phyloP scores from a whole-genome alignment of 2,797 vertebrate species.

The Synanceia verrucosa region DNA sequence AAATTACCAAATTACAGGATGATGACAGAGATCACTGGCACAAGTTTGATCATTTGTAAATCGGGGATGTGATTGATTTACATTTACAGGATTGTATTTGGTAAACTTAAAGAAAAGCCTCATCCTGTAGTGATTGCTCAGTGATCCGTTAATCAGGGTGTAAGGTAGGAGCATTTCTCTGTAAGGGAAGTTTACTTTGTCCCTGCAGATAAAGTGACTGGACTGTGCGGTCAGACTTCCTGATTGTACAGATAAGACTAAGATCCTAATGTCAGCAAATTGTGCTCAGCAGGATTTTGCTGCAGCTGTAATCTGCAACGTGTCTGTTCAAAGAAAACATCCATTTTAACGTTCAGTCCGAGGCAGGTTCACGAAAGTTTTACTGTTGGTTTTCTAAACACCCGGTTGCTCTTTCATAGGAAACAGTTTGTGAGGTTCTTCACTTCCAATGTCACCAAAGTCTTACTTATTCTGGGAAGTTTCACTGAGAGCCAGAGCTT shows the following conservation, averaged over 20 bases:
- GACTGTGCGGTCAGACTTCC: background rate
- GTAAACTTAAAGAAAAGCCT: background rate
- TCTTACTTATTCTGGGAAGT: background rate
- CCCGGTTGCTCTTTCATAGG: background rate
- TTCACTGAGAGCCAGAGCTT: background rate
- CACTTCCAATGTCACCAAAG: background rate
- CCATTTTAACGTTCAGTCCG: background rate
- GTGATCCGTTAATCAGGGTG: background rate
- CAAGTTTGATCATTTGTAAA: background rate
- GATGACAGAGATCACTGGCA: slow-evolving; percentile 49
- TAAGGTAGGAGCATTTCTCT: background rate
- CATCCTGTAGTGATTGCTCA: background rate
- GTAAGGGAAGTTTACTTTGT: background rate
- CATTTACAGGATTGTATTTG: background rate
- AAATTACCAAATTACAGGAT: slow-evolving; percentile 65
- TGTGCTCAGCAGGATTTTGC: background rate
- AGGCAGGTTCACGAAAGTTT: background rate
- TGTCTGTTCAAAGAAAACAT: background rate
- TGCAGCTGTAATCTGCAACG: background rate
- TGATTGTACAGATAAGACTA: slow-evolving; percentile 7
- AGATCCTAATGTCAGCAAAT: background rate
- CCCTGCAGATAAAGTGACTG: slow-evolving; percentile 1
- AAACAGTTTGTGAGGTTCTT: background rate
- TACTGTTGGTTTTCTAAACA: background rate
- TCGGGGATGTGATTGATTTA: background rate